phyloP scores from a whole-genome alignment of 1,140 invertebrate genomes.

The Zaprionus ghesquierei region DNA sequence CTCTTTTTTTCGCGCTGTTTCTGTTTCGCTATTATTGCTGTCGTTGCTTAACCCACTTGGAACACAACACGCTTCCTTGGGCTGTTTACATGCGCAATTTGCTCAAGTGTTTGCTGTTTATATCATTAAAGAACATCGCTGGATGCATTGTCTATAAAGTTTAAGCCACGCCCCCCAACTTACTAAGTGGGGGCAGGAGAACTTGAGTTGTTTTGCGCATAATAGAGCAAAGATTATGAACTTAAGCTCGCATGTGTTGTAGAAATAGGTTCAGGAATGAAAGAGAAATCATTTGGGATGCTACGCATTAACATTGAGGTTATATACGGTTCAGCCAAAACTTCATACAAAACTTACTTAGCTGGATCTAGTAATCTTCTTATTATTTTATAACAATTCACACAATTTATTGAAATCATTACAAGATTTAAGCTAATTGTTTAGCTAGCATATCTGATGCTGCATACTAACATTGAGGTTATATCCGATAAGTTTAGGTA shows the following conservation, averaged over 20 bases:
- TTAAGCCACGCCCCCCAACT: too few species aligned
- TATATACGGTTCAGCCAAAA: not conserved
- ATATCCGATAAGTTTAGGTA: not conserved
- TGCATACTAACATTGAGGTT: too few species aligned
- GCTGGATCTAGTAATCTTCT: too few species aligned
- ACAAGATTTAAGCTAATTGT: too few species aligned
- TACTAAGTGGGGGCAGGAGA: not conserved
- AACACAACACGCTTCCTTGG: conserved; percentile 21
- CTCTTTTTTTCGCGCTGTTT: not conserved
- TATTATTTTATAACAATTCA: too few species aligned
- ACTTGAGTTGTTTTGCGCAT: not conserved
- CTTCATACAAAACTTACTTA: too few species aligned
- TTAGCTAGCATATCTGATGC: too few species aligned
- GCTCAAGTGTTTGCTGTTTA: conserved; percentile 75
- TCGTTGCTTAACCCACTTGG: conserved; percentile 40
- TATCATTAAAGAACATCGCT: conserved; percentile 60
- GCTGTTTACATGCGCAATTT: conserved; percentile 76
- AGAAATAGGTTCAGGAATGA: not conserved
- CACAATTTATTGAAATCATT: too few species aligned
- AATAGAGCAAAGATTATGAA: conserved; percentile 18
- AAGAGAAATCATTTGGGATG: not conserved
- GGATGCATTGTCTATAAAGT: conserved; percentile 37
- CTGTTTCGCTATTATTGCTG: conserved; percentile 2
- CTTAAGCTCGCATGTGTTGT: not conserved
- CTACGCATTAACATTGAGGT: not conserved